phyloP scores from a whole-genome alignment of 2,113 vertebrate species.

The Meles meles region DNA sequence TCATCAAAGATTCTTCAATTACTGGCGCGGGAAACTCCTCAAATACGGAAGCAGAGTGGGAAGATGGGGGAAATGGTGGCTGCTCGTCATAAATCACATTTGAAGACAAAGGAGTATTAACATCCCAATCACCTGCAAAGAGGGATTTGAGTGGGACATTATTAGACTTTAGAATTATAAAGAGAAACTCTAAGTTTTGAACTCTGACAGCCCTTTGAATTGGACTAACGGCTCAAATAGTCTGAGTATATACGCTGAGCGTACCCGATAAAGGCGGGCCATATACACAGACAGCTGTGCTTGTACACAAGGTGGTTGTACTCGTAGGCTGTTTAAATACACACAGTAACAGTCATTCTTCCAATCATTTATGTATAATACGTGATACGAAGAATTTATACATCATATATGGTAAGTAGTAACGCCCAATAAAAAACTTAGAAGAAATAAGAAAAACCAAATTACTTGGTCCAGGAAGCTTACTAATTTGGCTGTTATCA shows the following conservation, averaged over 20 bases:
- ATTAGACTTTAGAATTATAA: conserved; percentile 3
- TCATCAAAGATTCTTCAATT: conserved; percentile 79
- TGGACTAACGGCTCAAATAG: not conserved
- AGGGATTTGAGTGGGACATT: conserved; percentile 22
- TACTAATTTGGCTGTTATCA: not conserved
- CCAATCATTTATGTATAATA: not conserved
- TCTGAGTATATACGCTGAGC: not conserved
- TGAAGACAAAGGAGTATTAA: conserved; percentile 85
- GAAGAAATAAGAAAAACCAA: conserved; percentile 51
- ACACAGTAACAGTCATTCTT: not conserved
- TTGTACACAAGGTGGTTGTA: not conserved
- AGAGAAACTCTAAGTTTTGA: not conserved
- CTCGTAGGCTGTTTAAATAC: not conserved
- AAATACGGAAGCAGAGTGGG: conserved; percentile 81
- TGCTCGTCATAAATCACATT: conserved; percentile 89
- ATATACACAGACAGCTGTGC: not conserved
- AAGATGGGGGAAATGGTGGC: conserved; percentile 85
- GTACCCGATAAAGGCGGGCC: not conserved
- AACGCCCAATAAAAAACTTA: conserved; percentile 25
- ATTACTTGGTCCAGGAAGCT: conserved; percentile 14
- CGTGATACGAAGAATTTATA: not conserved
- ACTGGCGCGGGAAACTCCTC: conserved; percentile 81
- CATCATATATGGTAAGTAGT: not conserved
- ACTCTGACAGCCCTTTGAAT: conserved; percentile 22
- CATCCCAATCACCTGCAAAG: conserved; percentile 88